Base-by-base conservation (phyloP, 2,888 invertebrate species). In the Schrankia costaestrigalis region DNA sequence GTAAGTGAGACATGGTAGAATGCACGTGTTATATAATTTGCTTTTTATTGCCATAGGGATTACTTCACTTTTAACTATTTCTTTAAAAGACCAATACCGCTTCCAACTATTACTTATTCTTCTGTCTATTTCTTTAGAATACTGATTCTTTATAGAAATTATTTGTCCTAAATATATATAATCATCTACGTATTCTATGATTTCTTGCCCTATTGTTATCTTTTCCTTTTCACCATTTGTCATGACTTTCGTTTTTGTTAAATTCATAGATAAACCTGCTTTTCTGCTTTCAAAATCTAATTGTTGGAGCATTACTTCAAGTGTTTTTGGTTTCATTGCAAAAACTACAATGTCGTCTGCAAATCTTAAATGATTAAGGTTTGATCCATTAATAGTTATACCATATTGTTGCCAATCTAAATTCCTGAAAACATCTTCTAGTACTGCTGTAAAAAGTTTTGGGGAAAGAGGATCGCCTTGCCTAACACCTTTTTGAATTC, bases 381-480 rank as follows among this genome's bases (percentile, higher is more conserved):
- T 14, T 12, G 24, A 14, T 11, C 29, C 37, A 11, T 32, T 25
- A 15, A 37, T 24, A 11, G 19, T 31, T 27, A 37, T 14, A 13
- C 26, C 37, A 14, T 26, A 31, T n/a, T 9, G 10, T 24, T 27
- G 23, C 28, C 31, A 37, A 13, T 37, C 27, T 24, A 36, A 14
- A 10, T 12, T 3, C 12, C 31, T 36, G 17, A 36, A 31, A 11
- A 23, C 11, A 11, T 23, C 11, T 25, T 25, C 25, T 25, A 25
- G n/a, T 13, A 34, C 47, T 1, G 49, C 47, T 10, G 38, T 24
- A 11, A 50, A 50, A 0, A 50, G 19, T 17, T 50, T 46, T 0
- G 38, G 50, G 9, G 48, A 51, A 7, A 50, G 21, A 0, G 46
- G 50, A 14, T 54, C 49, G 1, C 49, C 49, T 29, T 51, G 55